Percentiles rank a stretch among this genome's conserved stretches.
Conservation (phyloP, 2,797 vertebrate species). For the Gymnopithys bicolor region DNA sequence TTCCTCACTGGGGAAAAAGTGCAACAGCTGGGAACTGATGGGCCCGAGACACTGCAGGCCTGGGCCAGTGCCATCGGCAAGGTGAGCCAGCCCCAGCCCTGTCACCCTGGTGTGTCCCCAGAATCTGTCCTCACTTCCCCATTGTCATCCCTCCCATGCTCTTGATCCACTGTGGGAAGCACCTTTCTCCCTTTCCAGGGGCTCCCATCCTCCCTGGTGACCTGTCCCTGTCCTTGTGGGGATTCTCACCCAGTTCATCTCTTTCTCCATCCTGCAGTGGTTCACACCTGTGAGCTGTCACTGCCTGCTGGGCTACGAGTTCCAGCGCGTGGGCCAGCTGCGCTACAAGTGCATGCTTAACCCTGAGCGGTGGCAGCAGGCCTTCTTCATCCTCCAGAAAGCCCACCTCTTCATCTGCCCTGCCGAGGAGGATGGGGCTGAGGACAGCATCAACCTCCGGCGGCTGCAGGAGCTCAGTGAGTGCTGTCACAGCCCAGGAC, state of each 20-base stretch:
- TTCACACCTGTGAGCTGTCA: conserved; percentile 92
- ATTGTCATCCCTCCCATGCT: rapidly evolving
- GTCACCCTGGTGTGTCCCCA: rapidly evolving
- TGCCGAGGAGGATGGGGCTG: conserved; percentile 82
- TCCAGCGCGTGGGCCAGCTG: conserved; percentile 89
- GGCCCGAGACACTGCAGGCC: conserved; percentile 84
- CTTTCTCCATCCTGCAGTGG: conserved; percentile 66
- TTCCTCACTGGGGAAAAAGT: conserved; percentile 88
- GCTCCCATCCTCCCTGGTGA: background rate
- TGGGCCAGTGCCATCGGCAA: conserved; percentile 90
- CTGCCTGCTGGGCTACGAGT: conserved; percentile 89
- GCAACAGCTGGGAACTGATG: conserved; percentile 89
- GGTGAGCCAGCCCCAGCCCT: conserved; percentile 59
- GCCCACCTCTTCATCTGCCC: conserved; percentile 95
- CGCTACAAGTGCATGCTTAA: conserved; percentile 91
- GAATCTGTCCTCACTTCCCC: background rate
- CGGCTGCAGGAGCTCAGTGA: conserved; percentile 96
- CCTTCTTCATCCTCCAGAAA: conserved; percentile 93
- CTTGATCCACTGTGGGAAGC: background rate
- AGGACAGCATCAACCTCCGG: conserved; percentile 95
- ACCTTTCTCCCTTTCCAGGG: background rate
- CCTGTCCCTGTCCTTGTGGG: rapidly evolving
- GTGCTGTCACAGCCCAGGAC: background rate
- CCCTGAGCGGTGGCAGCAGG: conserved; percentile 90
- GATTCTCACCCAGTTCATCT: background rate